Evolutionary conservation across 2,797 vertebrate genomes (phyloP).

Genomic region (Myotis vivesi): DNA sequence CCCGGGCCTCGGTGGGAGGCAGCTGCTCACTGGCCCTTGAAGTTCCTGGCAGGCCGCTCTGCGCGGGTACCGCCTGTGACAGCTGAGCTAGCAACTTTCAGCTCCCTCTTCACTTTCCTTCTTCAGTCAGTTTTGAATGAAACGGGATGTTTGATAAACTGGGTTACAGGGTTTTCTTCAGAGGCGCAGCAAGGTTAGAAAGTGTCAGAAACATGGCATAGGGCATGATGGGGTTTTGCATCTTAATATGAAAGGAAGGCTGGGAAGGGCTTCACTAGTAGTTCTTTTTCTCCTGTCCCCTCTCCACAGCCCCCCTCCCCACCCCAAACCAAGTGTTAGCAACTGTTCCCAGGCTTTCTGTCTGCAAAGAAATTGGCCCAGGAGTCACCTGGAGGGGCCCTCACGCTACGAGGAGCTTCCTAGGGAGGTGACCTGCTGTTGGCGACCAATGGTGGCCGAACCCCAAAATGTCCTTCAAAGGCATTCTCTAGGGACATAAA

Average conservation of each 20-base stretch:
- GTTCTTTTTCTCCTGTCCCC: neutral
- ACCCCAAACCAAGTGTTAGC: neutral
- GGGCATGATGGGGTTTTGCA: neutral
- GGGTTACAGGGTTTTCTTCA: neutral
- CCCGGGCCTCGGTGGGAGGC: neutral
- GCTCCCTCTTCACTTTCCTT: neutral
- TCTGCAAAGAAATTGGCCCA: neutral
- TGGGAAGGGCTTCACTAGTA: neutral
- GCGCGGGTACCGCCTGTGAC: fast-evolving
- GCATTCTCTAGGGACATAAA: neutral
- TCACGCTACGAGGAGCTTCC: neutral
- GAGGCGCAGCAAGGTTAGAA: neutral
- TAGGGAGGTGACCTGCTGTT: neutral
- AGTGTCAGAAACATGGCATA: neutral
- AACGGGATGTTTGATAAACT: neutral
- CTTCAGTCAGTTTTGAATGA: neutral
- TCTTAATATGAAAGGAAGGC: neutral
- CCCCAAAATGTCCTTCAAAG: neutral
- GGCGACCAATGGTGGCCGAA: neutral
- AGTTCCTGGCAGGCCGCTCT: neutral
- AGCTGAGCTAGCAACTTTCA: neutral
- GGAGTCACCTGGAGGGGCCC: neutral
- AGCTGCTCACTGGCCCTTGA: neutral
- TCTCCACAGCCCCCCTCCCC: too few relatives aligned
- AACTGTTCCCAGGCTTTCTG: neutral